These are phyloP conservation scores for Harpagoxenus sublaevis DNA, from an alignment of 2,888 invertebrate genomes.

Conservation along the genomic window DNA sequence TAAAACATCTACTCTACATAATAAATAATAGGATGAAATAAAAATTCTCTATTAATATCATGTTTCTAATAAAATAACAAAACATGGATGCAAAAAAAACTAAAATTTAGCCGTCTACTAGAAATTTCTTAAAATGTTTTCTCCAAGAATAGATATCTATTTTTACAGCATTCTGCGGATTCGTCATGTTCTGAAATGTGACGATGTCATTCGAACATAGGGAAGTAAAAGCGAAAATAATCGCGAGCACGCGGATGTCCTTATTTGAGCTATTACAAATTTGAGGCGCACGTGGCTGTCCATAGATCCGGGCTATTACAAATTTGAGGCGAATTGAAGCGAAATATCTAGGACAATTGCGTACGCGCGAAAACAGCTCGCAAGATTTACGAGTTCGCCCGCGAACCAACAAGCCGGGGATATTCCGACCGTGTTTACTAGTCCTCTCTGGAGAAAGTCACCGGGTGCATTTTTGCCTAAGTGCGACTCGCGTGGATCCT, in stretches of 20 bases:
- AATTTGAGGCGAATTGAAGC: background rate
- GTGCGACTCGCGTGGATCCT: conserved; percentile 23
- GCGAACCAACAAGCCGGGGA: background rate
- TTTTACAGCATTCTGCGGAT: background rate
- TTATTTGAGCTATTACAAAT: background rate
- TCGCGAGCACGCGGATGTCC: background rate
- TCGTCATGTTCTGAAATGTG: background rate
- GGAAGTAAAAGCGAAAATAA: conserved; percentile 59
- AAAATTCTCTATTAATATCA: background rate
- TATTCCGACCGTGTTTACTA: conserved; percentile 10
- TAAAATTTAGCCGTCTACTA: background rate
- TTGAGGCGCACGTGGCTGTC: background rate
- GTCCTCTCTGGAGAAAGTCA: conserved; percentile 38
- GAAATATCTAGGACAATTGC: background rate
- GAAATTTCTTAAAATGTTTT: background rate
- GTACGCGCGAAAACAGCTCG: background rate
- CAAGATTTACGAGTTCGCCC: background rate
- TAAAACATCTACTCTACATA: background rate
- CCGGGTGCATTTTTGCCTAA: conserved; percentile 16
- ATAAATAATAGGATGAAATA: background rate
- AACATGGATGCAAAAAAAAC: background rate
- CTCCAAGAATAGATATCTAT: background rate
- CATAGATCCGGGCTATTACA: background rate
- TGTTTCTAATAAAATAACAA: background rate
- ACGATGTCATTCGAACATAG: background rate